These are phyloP conservation scores for Timandra comae DNA, from an alignment of 2,888 invertebrate genomes.

Conservation along the genomic window DNA sequence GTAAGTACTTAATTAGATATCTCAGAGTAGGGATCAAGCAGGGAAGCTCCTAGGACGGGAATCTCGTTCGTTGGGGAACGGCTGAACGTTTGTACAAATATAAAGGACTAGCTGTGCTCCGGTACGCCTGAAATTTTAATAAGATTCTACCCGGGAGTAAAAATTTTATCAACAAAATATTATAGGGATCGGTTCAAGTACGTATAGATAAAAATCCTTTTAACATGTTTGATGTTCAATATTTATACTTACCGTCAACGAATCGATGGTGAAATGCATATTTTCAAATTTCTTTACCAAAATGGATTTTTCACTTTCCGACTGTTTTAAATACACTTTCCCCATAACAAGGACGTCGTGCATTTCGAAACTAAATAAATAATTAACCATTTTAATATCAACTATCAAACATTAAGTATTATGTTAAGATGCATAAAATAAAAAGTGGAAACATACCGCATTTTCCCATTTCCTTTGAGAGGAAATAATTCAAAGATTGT, in stretches of 20 bases:
- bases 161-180: too few relatives aligned
- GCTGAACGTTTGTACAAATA: too few relatives aligned
- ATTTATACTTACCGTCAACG: conserved; percentile 31
- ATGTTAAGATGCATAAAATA: background rate
- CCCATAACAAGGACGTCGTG: conserved; percentile 31
- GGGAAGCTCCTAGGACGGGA: too few relatives aligned
- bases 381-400: background rate
- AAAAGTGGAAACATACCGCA: conserved; percentile 32
- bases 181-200: too few relatives aligned
- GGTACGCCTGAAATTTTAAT: too few relatives aligned
- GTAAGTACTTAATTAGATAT: too few relatives aligned
- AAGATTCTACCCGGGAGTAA: too few relatives aligned
- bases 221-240: background rate
- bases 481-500: conserved; percentile 34
- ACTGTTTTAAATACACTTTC: conserved; percentile 37
- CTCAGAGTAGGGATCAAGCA: too few relatives aligned
- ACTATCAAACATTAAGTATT: background rate
- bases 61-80: too few relatives aligned
- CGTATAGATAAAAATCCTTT: too few relatives aligned
- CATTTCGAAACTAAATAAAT: conserved; percentile 34
- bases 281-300: conserved; percentile 34
- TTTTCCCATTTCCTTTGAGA: conserved; percentile 34
- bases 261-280: conserved; percentile 29
- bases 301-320: conserved; percentile 33
- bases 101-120: too few relatives aligned